These are phyloP conservation scores for Leucosticte australis DNA, from an alignment of 2,113 vertebrate genomes.

Conservation along the genomic window DNA sequence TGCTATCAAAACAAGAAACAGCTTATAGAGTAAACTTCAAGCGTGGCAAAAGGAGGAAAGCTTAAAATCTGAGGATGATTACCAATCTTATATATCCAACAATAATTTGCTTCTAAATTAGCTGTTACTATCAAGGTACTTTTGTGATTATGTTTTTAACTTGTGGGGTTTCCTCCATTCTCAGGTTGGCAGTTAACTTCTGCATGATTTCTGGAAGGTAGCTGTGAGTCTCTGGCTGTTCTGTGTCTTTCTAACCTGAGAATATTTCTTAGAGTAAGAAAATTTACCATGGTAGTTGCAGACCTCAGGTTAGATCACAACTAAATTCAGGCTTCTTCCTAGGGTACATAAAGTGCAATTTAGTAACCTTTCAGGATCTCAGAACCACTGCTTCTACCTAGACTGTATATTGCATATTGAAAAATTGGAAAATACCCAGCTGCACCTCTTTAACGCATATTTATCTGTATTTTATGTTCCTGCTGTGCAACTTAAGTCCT, in stretches of 20 bases:
- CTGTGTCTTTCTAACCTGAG: not conserved
- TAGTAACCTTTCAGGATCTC: not conserved
- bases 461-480: not conserved
- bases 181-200: not conserved
- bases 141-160: not conserved
- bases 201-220: fast-evolving
- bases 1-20: not conserved
- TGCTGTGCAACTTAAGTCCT: not conserved
- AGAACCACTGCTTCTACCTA: not conserved
- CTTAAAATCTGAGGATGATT: not conserved
- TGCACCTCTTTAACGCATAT: not conserved
- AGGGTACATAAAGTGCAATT: not conserved
- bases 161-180: not conserved
- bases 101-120: not conserved
- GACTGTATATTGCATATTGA: not conserved
- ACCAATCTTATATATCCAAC: not conserved
- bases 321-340: not conserved
- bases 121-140: not conserved
- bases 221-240: not conserved
- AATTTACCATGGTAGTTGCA: not conserved
- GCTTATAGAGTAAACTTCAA: not conserved
- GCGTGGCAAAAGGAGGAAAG: not conserved
- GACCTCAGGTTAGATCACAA: not conserved
- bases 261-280: not conserved
- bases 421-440: not conserved